phyloP scores from a whole-genome alignment of 1,140 invertebrate genomes.

The Homalodisca vitripennis region DNA sequence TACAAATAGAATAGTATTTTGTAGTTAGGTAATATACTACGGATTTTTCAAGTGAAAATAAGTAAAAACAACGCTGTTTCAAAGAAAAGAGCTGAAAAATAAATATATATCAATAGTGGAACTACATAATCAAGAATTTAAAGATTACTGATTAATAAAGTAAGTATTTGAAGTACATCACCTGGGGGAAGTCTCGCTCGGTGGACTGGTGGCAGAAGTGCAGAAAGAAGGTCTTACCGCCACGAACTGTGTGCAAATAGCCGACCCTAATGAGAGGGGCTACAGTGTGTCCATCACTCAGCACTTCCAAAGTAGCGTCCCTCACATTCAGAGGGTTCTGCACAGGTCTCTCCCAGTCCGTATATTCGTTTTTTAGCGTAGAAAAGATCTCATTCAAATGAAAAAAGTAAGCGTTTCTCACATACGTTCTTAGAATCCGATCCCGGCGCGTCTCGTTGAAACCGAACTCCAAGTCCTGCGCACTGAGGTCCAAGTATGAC shows the following conservation, averaged over 20 bases:
- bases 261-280: conserved; percentile 79
- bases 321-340: conserved; percentile 72
- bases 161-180: too few relatives aligned
- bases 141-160: too few relatives aligned
- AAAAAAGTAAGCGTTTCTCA: conserved; percentile 84
- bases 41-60: too few relatives aligned
- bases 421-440: conserved; percentile 81
- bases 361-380: conserved; percentile 89
- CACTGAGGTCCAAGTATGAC: conserved; percentile 73
- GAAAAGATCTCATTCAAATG: conserved; percentile 90
- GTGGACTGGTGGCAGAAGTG: conserved; percentile 81
- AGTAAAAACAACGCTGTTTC: too few relatives aligned
- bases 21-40: too few relatives aligned
- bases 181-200: conserved; percentile 74
- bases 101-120: too few relatives aligned
- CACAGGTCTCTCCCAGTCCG: conserved; percentile 83
- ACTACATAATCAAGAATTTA: too few relatives aligned
- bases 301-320: conserved; percentile 71
- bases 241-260: conserved; percentile 70
- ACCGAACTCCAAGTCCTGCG: conserved; percentile 71
- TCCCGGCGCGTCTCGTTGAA: conserved; percentile 82
- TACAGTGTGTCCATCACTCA: conserved; percentile 84
- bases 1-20: too few relatives aligned
- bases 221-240: conserved; percentile 79
- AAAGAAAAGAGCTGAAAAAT: too few relatives aligned